Percentiles rank a stretch among this genome's conserved stretches.
These are phyloP conservation scores for Squalus acanthias DNA, from an alignment of 2,797 vertebrate genomes.

Conservation along the genomic window DNA sequence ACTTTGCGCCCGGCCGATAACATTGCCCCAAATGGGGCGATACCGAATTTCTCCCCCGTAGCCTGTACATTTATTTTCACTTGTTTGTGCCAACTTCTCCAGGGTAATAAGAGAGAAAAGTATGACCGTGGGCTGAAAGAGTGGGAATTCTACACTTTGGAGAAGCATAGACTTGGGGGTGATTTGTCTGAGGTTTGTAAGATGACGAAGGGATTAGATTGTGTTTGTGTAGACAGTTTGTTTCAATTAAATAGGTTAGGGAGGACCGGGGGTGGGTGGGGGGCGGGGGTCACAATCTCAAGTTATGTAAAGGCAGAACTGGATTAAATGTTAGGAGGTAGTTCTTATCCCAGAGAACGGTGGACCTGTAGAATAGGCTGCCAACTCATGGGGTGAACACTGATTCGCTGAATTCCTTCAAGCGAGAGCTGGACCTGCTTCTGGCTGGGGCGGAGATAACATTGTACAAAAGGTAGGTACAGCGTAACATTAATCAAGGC, in stretches of 20 bases:
- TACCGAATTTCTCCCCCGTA: neutral
- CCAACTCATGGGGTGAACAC: neutral
- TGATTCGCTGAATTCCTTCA: neutral
- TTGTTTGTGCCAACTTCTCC: neutral
- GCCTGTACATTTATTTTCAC: neutral
- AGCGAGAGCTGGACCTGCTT: neutral
- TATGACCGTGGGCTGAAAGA: neutral
- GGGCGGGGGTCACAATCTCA: neutral
- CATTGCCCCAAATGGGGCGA: too few species aligned
- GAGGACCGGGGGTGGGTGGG: neutral
- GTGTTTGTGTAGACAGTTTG: too few species aligned
- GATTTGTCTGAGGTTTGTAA: neutral
- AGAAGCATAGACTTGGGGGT: neutral
- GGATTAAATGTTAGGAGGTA: neutral
- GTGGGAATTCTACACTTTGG: neutral
- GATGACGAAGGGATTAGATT: neutral
- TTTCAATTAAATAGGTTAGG: neutral
- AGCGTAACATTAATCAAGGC: too few species aligned
- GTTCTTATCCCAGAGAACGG: neutral
- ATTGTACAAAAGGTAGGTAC: neutral
- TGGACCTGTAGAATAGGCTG: neutral
- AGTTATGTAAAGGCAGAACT: neutral
- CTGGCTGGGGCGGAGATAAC: neutral
- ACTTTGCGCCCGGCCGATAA: too few species aligned
- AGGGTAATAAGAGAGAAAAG: neutral